Base-by-base conservation (phyloP, 2,888 invertebrate species). In the Ornithoptera alexandrae region DNA sequence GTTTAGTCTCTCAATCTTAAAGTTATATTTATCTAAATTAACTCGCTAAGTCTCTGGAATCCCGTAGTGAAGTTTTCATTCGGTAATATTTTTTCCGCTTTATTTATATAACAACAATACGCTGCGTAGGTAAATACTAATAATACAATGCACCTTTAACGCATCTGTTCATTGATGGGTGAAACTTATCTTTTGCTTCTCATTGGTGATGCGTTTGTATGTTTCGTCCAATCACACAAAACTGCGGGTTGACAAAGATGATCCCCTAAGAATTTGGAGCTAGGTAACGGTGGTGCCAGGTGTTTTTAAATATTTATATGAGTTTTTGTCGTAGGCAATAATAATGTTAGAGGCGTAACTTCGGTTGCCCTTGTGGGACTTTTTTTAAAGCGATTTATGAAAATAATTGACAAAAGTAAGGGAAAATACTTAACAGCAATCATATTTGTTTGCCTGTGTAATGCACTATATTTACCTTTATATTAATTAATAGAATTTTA, bases 101-200 rank as follows among this genome's bases (percentile, higher is more conserved):
- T 61, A 77, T 79, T 80, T 79, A 75, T 62, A 68, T 75, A 72
- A 72, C 74, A 77, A 80, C 79, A 82, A 78, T 78, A 75, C 77
- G 76, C 73, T 72, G 79, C 74, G 77, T 75, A 73, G 71, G 78
- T 78, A 81, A 83, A 82, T 75, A 84, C 71, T 74, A 81, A 80
- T 81, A 82, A 78, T 76, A 74, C 66, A 78, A 75, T 85, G 86
- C 86, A 87, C 81, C 83, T 84, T 85, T 79, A 77, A 70, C 82
- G 82, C 87, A 88, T 88, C 88, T 88, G 88, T 81, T 84, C 78
- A 76, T 78, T 74, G 72, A 77, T 78, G 79, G 79, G 79, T 74
- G 74, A 81, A 78, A 78, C 80, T 85, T 87, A 88, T 88, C 88
- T 80, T 72, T 65, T 67, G 72, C 71, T 66, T 77, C 76, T 79